Conservation (phyloP, 2,797 vertebrate species). For the Rhinatrema bivittatum region DNA sequence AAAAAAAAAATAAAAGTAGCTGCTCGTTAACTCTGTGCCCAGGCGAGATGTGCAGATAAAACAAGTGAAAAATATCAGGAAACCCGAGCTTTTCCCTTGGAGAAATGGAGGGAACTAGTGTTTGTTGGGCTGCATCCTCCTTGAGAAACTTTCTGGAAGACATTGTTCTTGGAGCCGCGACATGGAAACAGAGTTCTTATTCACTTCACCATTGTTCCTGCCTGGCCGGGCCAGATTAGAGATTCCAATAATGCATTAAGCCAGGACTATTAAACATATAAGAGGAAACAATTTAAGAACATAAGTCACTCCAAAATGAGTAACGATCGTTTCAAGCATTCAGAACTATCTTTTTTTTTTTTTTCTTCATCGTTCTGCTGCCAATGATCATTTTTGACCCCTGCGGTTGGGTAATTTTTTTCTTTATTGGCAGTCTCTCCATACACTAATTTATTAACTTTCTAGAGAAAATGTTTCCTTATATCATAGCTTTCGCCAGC, state of each 20-base stretch:
- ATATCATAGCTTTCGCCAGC: too few relatives aligned
- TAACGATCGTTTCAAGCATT: constrained; percentile 2
- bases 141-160: constrained; percentile 8
- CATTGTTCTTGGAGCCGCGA: constrained; percentile 8
- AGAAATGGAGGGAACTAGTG: constrained; percentile 9
- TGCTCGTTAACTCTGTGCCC: constrained; percentile 20
- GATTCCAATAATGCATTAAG: constrained; percentile 15
- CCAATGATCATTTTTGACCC: too few relatives aligned
- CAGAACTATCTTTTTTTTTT: neutral
- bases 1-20: constrained; percentile 21
- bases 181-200: neutral
- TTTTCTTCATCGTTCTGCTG: neutral
- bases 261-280: constrained; percentile 22
- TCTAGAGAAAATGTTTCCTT: too few relatives aligned
- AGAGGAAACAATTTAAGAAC: constrained; percentile 34
- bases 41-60: constrained; percentile 30
- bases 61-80: constrained; percentile 37
- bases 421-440: too few relatives aligned
- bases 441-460: too few relatives aligned
- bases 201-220: neutral
- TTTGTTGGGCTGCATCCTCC: constrained; percentile 16
- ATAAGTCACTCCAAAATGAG: constrained; percentile 10
- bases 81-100: constrained; percentile 13
- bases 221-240: constrained; percentile 12
- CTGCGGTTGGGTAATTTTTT: too few relatives aligned